Percentiles rank a stretch among this genome's conserved stretches.
phyloP scores from a whole-genome alignment of 2,888 invertebrate genomes.

The Matsumyia berberina region DNA sequence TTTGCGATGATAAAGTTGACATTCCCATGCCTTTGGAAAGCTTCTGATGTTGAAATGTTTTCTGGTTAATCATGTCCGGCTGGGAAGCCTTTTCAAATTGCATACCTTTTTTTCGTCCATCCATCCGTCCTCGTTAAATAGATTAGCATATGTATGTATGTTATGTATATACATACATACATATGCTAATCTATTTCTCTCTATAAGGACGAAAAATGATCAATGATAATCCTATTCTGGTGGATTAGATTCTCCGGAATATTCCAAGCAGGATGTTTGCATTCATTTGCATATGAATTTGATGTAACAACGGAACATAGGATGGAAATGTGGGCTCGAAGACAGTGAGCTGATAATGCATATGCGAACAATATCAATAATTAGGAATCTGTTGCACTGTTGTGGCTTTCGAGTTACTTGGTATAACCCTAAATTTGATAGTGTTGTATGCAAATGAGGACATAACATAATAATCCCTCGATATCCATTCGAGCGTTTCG shows the following conservation, averaged over 20 bases:
- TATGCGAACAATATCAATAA: constrained; percentile 42
- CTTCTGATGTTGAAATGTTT: constrained; percentile 18
- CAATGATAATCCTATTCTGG: constrained; percentile 40
- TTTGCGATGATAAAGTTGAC: constrained; percentile 2
- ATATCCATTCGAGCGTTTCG: background rate
- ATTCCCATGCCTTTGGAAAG: constrained; percentile 13
- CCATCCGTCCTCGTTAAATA: background rate
- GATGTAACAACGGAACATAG: constrained; percentile 32
- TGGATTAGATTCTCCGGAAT: constrained; percentile 39
- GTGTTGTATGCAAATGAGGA: constrained; percentile 50
- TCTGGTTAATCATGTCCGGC: constrained; percentile 42
- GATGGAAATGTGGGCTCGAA: constrained; percentile 1
- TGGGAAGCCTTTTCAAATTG: too few relatives aligned
- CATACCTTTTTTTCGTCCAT: constrained; percentile 1
- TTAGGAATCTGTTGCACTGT: constrained; percentile 47
- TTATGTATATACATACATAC: too few relatives aligned
- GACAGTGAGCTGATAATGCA: constrained; percentile 24
- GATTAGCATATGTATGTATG: too few relatives aligned
- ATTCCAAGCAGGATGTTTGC: constrained; percentile 48
- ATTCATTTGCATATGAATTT: constrained; percentile 60
- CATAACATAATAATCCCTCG: constrained; percentile 48
- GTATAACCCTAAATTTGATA: constrained; percentile 29
- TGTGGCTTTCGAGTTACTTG: constrained; percentile 19
- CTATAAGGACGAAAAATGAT: constrained; percentile 27
- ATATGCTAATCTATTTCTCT: constrained; percentile 20